phyloP scores from a whole-genome alignment of 2,113 vertebrate genomes.

The Columbina picui region DNA sequence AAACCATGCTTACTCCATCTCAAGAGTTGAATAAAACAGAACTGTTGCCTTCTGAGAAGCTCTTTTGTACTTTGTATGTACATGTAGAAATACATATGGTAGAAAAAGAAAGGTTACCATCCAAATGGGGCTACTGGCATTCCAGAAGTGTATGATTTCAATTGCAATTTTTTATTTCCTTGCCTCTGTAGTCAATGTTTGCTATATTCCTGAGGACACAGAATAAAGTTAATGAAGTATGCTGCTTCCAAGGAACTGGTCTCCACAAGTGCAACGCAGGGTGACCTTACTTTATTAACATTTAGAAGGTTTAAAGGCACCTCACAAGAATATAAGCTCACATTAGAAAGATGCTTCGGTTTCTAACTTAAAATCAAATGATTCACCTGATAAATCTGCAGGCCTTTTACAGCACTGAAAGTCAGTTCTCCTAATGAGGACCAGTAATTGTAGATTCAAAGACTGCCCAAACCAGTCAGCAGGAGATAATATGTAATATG shows the following conservation, averaged over 20 bases:
- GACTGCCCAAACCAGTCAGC: constrained; percentile 53
- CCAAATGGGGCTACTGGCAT: not conserved
- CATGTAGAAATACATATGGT: not conserved
- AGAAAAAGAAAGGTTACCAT: not conserved
- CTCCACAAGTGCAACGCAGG: not conserved
- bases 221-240: not conserved
- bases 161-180: not conserved
- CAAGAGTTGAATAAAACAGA: not conserved
- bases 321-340: not conserved
- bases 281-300: not conserved
- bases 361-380: not conserved
- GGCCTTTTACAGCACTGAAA: not conserved
- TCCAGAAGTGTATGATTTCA: not conserved
- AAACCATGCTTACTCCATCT: not conserved
- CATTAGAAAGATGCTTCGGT: not conserved
- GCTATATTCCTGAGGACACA: not conserved
- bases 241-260: not conserved
- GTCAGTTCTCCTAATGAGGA: constrained; percentile 21
- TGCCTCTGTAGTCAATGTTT: not conserved
- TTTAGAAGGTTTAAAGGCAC: not conserved
- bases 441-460: constrained; percentile 50
- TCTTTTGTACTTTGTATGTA: not conserved
- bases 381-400: constrained; percentile 19
- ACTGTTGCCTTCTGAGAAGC: not conserved
- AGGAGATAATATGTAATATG: constrained; percentile 61